Evolutionary conservation across 2,113 vertebrate genomes (phyloP), one percentile per base, ranked within the genome.

Genomic region (Nicator chloris): DNA sequence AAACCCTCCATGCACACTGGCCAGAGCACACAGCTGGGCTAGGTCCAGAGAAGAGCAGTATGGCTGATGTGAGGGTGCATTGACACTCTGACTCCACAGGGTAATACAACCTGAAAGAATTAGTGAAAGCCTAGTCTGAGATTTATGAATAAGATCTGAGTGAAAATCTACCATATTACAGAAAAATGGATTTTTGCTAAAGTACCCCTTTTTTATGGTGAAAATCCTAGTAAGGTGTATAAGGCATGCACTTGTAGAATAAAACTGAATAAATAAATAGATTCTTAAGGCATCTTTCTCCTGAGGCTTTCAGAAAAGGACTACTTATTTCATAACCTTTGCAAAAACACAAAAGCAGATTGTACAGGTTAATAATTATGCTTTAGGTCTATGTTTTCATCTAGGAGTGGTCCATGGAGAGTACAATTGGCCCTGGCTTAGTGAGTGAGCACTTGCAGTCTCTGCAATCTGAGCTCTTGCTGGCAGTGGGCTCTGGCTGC

Each of bases 401-500:
- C 42, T 50, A 22, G 20, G 11, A 21, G 11, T 51, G 23, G 28
- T 78, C 37, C 13, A 31, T 33, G 12, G 28, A 76, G 45, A 44
- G 6, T n/a, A 21, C 12, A 45, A 33, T 10, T 61, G 44, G 22
- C 54, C n/a, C 26, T 70, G 42, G n/a, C 31, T 78, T 70, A 57
- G 17, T 4, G 8, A 64, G 15, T 5, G 24, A 84, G 35, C 42
- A 2, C 23, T 85, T 69, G 26, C 19, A 45, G 53, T 75, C 47
- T 85, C n/a, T n/a, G n/a, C n/a, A 61, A n/a, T 80, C 53, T 61
- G 81, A 82, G 20, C 51, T 73, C 24, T 13, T 56, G 3, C 47
- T 75, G 61, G 73, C 47, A 44, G 30, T 0, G 0, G 27, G 44
- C 20, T 87, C 24, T 0, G 1, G 27, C 49, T 18, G 40, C 31